Conservation (phyloP, 2,888 invertebrate species). For the Cephus pygmeus region DNA sequence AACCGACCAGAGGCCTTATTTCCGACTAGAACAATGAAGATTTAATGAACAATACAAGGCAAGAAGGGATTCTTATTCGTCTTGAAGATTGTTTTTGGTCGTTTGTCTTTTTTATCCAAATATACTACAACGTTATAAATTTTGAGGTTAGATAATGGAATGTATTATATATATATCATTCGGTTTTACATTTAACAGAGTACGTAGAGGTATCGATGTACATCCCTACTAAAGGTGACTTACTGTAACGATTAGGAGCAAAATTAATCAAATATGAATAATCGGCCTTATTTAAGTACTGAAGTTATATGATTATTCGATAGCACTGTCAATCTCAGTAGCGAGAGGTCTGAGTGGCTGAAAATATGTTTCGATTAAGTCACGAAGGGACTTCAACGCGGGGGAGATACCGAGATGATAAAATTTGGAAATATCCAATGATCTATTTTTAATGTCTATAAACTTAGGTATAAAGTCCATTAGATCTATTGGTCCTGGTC, state of each 20-base stretch:
- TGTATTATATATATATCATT: no score
- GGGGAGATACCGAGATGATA: not conserved
- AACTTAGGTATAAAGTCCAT: not conserved
- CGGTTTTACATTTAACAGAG: no score
- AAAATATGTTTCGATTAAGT: not conserved
- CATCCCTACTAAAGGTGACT: no score
- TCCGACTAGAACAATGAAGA: slow-evolving; percentile 14
- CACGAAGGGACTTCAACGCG: not conserved
- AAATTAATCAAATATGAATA: no score
- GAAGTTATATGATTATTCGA: not conserved
- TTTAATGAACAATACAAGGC: not conserved
- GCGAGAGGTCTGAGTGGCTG: not conserved
- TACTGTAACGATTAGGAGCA: no score
- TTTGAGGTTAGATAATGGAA: no score
- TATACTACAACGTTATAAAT: no score
- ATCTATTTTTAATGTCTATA: not conserved
- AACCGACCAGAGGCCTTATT: slow-evolving; percentile 14
- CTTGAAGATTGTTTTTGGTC: no score
- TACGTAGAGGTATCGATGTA: no score
- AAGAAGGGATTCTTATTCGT: not conserved
- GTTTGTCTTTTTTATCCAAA: no score
- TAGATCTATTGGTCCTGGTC: not conserved
- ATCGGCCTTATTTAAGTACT: not conserved
- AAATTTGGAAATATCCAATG: not conserved
- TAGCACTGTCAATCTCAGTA: not conserved